Evolutionary conservation across 2,888 invertebrate species (phyloP).

Genomic region (Polietes domitor): DNA sequence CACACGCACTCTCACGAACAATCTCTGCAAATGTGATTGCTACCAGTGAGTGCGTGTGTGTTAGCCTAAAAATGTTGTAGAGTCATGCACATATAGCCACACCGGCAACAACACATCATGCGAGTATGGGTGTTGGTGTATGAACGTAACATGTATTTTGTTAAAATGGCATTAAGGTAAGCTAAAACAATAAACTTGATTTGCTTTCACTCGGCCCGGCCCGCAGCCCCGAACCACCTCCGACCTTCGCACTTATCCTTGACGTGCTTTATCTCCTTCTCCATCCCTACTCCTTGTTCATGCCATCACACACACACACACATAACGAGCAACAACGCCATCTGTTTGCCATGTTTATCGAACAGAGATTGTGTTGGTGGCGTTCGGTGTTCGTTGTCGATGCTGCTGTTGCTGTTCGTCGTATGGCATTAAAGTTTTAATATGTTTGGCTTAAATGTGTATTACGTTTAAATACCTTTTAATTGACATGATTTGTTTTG

Average conservation of each 20-base stretch:
- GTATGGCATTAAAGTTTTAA: constrained; percentile 68
- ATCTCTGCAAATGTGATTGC: constrained; percentile 58
- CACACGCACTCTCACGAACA: not conserved
- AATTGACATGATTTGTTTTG: constrained; percentile 76
- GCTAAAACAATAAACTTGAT: constrained; percentile 68
- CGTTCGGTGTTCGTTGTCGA: not conserved
- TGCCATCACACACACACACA: not conserved
- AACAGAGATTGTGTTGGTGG: constrained; percentile 16
- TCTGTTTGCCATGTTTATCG: constrained; percentile 63
- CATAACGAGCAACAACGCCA: constrained; percentile 49
- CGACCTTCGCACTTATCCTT: not conserved
- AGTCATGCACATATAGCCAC: constrained; percentile 10
- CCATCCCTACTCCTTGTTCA: not conserved
- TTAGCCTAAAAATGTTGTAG: constrained; percentile 30
- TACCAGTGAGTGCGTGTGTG: constrained; percentile 51
- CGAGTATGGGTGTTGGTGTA: constrained; percentile 20
- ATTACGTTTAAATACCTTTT: constrained; percentile 79
- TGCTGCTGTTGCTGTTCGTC: constrained; percentile 47
- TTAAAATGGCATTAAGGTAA: constrained; percentile 66
- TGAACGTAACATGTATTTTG: constrained; percentile 57
- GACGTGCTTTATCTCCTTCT: constrained; percentile 23
- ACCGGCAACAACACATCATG: not conserved
- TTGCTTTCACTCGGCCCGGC: constrained; percentile 32
- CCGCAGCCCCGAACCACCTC: no score
- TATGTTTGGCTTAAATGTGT: constrained; percentile 68